Base-by-base conservation (phyloP, 2,113 vertebrate genomes). In the Oncorhynchus gorbuscha region DNA sequence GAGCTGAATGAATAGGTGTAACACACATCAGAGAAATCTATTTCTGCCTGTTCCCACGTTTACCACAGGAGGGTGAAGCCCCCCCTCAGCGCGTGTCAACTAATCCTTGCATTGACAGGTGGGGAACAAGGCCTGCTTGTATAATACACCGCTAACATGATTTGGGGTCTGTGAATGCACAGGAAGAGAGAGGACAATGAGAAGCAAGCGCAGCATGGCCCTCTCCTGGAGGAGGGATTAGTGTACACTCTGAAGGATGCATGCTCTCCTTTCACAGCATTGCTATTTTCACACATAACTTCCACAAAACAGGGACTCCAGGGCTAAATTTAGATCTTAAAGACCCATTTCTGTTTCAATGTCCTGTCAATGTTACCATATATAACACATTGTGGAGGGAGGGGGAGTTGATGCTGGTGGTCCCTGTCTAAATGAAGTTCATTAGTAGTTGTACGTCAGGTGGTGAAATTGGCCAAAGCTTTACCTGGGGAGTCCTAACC, bases 61-160 rank as follows among this genome's bases (percentile, higher is more conserved):
- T 62, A 62, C 35, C 72, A 58, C 72, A 18, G 20, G 12, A 39
- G 75, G 18, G 51, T n/a, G 9, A 58, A 18, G 30, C 39, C 35
- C 73, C 73, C 71, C 59, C 71, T 30, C 26, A 71, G 65, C 76
- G 74, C 51, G 55, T 79, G 64, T 82, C 69, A 70, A 65, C 30
- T 86, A 83, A 73, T 86, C 73, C 75, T 62, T 55, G 14, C 70
- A 48, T 35, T 74, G 73, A 77, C 55, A 71, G 49, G 69, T 79
- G 74, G 69, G 65, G 59, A 74, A 79, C 45, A 70, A 79, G 65
- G 67, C 35, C 51, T 13, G 69, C 61, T 79, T 78, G 65, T 72
- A 75, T 83, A 74, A 77, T 76, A 68, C 72, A 30, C 58, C 62
- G 66, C 26, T 77, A 69, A 71, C 67, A 68, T 76, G 75, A 73